Conservation (phyloP, 2,113 vertebrate species). For the Clarias batrachus region DNA sequence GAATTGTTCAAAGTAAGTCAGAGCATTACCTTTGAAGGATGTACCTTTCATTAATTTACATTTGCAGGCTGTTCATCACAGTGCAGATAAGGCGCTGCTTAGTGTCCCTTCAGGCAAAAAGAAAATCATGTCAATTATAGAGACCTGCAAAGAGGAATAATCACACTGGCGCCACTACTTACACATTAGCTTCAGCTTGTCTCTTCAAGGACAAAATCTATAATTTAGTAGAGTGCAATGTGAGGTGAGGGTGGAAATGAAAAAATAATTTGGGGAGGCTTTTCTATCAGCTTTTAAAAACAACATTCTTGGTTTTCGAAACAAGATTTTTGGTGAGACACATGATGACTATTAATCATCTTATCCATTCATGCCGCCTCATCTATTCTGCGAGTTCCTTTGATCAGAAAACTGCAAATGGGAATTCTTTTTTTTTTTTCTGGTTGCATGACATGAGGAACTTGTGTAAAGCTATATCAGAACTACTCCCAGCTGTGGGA, state of each 20-base stretch:
- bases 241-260: slow-evolving; percentile 50
- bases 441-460: not conserved
- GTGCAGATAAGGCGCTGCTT: slow-evolving; percentile 37
- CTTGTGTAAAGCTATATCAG: not conserved
- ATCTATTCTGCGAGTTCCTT: not conserved
- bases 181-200: slow-evolving; percentile 56
- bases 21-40: slow-evolving; percentile 53
- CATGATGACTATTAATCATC: slow-evolving; percentile 28
- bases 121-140: slow-evolving; percentile 59
- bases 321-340: slow-evolving; percentile 51
- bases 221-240: slow-evolving; percentile 60
- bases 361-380: not conserved
- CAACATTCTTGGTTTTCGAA: slow-evolving; percentile 51
- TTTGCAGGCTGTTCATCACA: slow-evolving; percentile 35
- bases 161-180: slow-evolving; percentile 46
- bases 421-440: slow-evolving; percentile 1
- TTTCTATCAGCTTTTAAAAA: slow-evolving; percentile 47
- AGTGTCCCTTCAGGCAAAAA: slow-evolving; percentile 42
- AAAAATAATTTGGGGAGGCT: slow-evolving; percentile 57
- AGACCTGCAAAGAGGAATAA: slow-evolving; percentile 51
- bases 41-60: slow-evolving; percentile 58
- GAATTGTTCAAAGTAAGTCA: slow-evolving; percentile 44
- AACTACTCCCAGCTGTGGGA: slow-evolving; percentile 12
- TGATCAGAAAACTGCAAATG: not conserved
- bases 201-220: slow-evolving; percentile 64